Conservation (phyloP, 2,888 invertebrate genomes). For the Drosophila suboccidentalis region DNA sequence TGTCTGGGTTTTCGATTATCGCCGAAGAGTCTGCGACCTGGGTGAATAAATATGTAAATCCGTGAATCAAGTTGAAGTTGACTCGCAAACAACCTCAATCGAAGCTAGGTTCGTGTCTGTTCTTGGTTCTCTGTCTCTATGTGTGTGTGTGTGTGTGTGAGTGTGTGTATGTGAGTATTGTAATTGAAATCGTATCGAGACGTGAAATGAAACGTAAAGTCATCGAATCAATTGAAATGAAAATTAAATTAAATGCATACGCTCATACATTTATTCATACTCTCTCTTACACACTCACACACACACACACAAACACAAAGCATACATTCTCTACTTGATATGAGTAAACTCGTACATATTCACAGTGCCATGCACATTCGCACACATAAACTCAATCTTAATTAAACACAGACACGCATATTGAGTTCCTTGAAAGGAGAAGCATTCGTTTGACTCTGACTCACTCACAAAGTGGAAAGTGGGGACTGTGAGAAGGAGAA, state of each 20-base stretch:
- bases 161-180: conserved; percentile 28
- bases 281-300: conserved; percentile 27
- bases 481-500: neutral
- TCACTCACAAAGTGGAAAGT: conserved; percentile 17
- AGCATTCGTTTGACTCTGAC: conserved; percentile 55
- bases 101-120: conserved; percentile 43
- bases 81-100: conserved; percentile 27
- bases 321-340: conserved; percentile 20
- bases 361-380: conserved; percentile 35
- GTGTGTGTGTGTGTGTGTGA: conserved; percentile 11
- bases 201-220: conserved; percentile 80
- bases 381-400: conserved; percentile 65
- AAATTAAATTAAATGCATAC: conserved; percentile 80
- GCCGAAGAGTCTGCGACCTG: conserved; percentile 32
- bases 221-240: conserved; percentile 80
- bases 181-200: conserved; percentile 79
- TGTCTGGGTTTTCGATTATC: conserved; percentile 15
- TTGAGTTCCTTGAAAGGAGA: conserved; percentile 71
- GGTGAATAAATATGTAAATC: conserved; percentile 52
- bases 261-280: conserved; percentile 75
- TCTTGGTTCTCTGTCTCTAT: conserved; percentile 18
- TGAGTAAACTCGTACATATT: conserved; percentile 18
- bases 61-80: conserved; percentile 37
- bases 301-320: conserved; percentile 13
- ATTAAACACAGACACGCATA: conserved; percentile 74